Evolutionary conservation across 2,113 vertebrate genomes (phyloP), one percentile per base, ranked within the genome.

Genomic region (Planiliza haematocheilus): DNA sequence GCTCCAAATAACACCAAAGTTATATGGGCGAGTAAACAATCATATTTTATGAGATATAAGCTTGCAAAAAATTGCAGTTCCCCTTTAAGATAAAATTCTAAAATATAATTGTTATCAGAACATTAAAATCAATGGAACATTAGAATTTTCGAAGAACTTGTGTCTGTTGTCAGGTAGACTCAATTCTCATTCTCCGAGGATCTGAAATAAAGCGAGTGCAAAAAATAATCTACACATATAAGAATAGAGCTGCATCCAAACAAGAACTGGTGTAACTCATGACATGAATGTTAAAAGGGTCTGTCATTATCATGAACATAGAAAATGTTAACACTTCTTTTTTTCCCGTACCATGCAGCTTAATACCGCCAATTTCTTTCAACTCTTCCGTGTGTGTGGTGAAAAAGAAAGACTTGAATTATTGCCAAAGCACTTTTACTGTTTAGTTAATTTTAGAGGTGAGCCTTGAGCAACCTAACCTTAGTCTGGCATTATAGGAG

Each of bases 351-450:
- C 24, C 65, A 34, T 70, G 43, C 68, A 80, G 66, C 68, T 66
- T 53, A 49, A 70, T 30, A 30, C 50, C 52, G 74, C 56, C 62
- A 49, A 57, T 62, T 52, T 65, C 24, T 70, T 82, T 34, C 53
- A 4, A n/a, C 63, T 81, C 58, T 86, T 60, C 61, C 83, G 68
- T 57, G 30, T 77, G 82, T 68, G 42, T 74, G 70, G 74, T 87
- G 69, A 83, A 83, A 79, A 75, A 71, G 73, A 84, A 83, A 88
- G 86, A 90, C 89, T 91, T 91, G 88, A 92, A 92, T 82, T 80
- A 67, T 87, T 89, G 81, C 90, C 90, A 92, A 91, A 91, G 91
- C 89, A 92, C 91, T 90, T 92, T 92, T 77, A 74, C 66, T 58
- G 55, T 77, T 51, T 46, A 14, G 18, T 80, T 66, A 17, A 68